Percentiles rank a stretch among this genome's conserved stretches.
Evolutionary conservation across 2,797 vertebrate genomes (phyloP).

Genomic region (Acridotheres tristis): DNA sequence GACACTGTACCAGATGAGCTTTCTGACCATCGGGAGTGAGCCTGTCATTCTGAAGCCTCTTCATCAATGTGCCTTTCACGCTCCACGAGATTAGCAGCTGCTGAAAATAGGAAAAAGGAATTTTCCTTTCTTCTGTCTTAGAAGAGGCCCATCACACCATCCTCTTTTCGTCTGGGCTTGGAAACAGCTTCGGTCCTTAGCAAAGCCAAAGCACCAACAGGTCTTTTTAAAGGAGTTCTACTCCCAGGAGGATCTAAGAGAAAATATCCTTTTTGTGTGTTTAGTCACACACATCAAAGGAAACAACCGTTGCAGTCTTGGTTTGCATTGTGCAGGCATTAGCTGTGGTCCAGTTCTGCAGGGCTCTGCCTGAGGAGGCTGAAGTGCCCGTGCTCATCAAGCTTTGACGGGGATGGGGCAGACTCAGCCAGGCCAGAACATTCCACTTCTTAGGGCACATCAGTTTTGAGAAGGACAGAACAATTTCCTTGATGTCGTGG

Average conservation of each 20-base stretch:
- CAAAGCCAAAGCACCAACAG: slow-evolving; percentile 54
- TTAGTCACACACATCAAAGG: slow-evolving; percentile 71
- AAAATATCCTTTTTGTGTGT: slow-evolving; percentile 52
- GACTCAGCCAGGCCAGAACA: slow-evolving; percentile 20
- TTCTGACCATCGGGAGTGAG: background rate
- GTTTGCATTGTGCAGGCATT: slow-evolving; percentile 60
- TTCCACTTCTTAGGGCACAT: background rate
- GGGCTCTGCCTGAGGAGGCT: slow-evolving; percentile 41
- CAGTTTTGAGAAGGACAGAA: slow-evolving; percentile 46
- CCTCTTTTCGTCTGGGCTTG: background rate
- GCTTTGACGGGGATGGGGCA: background rate
- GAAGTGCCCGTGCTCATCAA: background rate
- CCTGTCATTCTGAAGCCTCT: slow-evolving; percentile 27
- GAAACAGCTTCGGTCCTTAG: background rate
- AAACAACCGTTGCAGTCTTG: slow-evolving; percentile 36
- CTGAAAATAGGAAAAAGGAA: slow-evolving; percentile 29
- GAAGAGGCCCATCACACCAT: background rate
- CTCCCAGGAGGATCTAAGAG: slow-evolving; percentile 10
- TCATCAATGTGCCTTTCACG: slow-evolving; percentile 61
- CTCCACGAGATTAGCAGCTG: slow-evolving; percentile 29
- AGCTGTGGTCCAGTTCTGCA: slow-evolving; percentile 61
- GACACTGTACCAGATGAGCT: background rate
- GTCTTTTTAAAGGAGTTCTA: slow-evolving; percentile 48
- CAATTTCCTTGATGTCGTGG: background rate
- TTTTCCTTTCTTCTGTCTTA: slow-evolving; percentile 35